Percentiles rank a stretch among this genome's conserved stretches.
phyloP scores from a whole-genome alignment of 2,797 vertebrate genomes.

The Coendou prehensilis region DNA sequence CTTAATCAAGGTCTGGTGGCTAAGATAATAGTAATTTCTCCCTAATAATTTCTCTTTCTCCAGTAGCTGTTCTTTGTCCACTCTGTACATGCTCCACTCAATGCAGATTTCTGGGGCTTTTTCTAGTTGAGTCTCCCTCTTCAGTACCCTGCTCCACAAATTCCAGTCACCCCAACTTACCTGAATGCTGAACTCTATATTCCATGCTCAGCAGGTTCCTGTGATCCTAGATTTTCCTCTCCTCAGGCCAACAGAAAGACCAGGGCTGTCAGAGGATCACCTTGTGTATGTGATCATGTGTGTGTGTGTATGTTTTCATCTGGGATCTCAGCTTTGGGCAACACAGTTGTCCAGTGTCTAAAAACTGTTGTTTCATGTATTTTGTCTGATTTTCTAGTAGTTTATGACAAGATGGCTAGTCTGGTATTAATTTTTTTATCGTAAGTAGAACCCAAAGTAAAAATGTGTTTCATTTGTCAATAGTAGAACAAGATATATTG shows the following conservation, averaged over 20 bases:
- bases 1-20: background rate
- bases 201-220: background rate
- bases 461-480: background rate
- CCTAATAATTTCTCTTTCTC: background rate
- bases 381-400: slow-evolving; percentile 5
- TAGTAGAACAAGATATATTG: background rate
- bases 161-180: background rate
- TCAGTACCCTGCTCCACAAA: background rate
- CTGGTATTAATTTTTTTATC: slow-evolving; percentile 13
- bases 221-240: slow-evolving; percentile 3
- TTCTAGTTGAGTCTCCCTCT: background rate
- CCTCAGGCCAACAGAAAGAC: background rate
- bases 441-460: slow-evolving; percentile 22
- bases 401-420: background rate
- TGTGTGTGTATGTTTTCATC: background rate
- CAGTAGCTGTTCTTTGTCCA: background rate
- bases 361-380: background rate
- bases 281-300: background rate
- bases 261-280: background rate
- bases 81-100: background rate
- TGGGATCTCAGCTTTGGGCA: background rate
- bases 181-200: background rate
- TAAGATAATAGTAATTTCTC: background rate
- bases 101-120: background rate
- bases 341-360: background rate